Conservation (phyloP, 2,888 invertebrate species). For the Phoenoteleia sp. region DNA sequence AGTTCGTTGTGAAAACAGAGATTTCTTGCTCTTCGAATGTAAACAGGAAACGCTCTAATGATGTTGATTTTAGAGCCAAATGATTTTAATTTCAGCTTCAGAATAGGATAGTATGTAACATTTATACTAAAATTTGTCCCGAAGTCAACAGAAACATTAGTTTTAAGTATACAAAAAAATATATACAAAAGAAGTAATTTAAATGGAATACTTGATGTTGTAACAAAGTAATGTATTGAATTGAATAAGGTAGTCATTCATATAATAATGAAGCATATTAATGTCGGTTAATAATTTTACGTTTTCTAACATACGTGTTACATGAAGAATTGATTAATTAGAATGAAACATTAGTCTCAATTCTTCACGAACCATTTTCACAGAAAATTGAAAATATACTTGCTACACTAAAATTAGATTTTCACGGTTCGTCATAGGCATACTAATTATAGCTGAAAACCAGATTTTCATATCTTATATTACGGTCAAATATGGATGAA, state of each 20-base stretch:
- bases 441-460: slow-evolving; percentile 28
- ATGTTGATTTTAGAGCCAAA: slow-evolving; percentile 4
- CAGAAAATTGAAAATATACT: neutral
- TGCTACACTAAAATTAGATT: slow-evolving; percentile 15
- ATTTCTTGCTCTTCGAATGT: neutral
- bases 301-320: neutral
- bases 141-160: neutral
- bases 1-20: neutral
- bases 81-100: slow-evolving; percentile 11
- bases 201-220: neutral
- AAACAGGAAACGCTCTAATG: slow-evolving; percentile 28
- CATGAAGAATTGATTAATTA: neutral
- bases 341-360: neutral
- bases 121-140: slow-evolving; percentile 14
- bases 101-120: neutral
- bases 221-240: neutral
- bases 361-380: neutral
- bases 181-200: neutral
- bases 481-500: slow-evolving; percentile 1
- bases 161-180: neutral
- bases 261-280: neutral
- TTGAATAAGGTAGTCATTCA: no score
- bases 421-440: slow-evolving; percentile 5
- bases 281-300: neutral
- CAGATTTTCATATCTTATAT: slow-evolving; percentile 16